phyloP scores from a whole-genome alignment of 2,888 invertebrate genomes.

The Carpatolechia fugitivella region DNA sequence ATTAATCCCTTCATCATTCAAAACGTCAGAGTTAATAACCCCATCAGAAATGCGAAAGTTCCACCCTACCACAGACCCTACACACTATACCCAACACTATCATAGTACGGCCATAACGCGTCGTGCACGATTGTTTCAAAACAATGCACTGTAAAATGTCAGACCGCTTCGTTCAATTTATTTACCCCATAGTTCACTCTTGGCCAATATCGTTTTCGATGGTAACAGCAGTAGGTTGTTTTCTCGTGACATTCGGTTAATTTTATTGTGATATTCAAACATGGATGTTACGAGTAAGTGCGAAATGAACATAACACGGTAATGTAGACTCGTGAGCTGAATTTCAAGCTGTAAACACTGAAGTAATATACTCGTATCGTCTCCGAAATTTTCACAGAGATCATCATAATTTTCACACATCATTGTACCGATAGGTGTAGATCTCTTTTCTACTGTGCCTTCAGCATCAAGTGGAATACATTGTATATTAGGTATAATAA shows the following conservation, averaged over 20 bases:
- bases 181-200: conserved; percentile 3
- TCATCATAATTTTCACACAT: no score
- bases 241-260: background rate
- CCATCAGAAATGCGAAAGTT: background rate
- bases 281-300: background rate
- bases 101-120: background rate
- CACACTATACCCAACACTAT: no score
- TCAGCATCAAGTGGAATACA: no score
- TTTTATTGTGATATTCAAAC: background rate
- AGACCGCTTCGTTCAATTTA: conserved; percentile 2
- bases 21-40: background rate
- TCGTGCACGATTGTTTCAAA: conserved; percentile 9
- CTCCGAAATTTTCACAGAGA: no score
- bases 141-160: conserved; percentile 15
- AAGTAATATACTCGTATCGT: no score
- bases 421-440: no score
- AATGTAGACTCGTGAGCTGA: background rate
- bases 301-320: background rate
- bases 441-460: no score
- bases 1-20: background rate
- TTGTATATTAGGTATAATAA: no score
- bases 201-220: background rate
- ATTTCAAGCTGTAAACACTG: no score
- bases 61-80: background rate
- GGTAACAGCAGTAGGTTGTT: background rate